Evolutionary conservation across 1,140 invertebrate genomes (phyloP).

Genomic region (Drosophila lacteicornis): DNA sequence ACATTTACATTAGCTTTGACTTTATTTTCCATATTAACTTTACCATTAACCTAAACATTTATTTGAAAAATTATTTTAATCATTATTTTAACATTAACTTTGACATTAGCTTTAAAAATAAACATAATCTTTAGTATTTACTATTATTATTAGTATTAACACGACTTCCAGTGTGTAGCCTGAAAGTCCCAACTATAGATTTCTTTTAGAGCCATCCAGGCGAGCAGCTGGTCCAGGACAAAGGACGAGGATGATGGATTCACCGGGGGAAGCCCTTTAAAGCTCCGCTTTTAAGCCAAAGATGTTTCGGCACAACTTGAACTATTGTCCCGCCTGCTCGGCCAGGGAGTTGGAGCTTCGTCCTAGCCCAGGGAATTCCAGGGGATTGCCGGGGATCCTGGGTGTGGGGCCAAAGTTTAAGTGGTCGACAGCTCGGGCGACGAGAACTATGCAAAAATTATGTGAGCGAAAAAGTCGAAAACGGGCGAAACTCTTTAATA

Average conservation of each 20-base stretch:
- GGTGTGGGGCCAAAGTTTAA: slow-evolving; percentile 3
- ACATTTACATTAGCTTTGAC: too few relatives aligned
- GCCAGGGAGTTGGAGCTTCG: neutral
- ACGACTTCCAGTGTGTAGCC: neutral
- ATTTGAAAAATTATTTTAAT: too few relatives aligned
- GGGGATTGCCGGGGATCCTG: neutral
- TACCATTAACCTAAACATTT: too few relatives aligned
- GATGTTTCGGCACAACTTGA: slow-evolving; percentile 4
- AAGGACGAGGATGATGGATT: neutral
- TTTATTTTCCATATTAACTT: too few relatives aligned
- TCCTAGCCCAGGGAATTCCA: neutral
- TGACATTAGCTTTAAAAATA: too few relatives aligned
- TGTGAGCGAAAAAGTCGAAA: slow-evolving; percentile 59
- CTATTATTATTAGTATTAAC: too few relatives aligned
- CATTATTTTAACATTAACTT: too few relatives aligned
- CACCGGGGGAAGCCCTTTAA: neutral
- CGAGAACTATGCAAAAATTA: slow-evolving; percentile 76
- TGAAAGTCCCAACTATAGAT: neutral
- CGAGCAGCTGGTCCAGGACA: neutral
- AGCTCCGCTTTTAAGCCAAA: slow-evolving; percentile 4
- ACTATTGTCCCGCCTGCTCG: slow-evolving; percentile 1
- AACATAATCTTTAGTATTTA: too few relatives aligned
- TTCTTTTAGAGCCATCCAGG: neutral
- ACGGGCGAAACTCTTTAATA: slow-evolving; percentile 67
- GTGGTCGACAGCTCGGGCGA: slow-evolving; percentile 58